A percentile compares a stretch with the other conserved stretches of the same genome.
These are phyloP conservation scores for Scotopteryx bipunctaria DNA, from an alignment of 2,888 invertebrate genomes.

Conservation along the genomic window DNA sequence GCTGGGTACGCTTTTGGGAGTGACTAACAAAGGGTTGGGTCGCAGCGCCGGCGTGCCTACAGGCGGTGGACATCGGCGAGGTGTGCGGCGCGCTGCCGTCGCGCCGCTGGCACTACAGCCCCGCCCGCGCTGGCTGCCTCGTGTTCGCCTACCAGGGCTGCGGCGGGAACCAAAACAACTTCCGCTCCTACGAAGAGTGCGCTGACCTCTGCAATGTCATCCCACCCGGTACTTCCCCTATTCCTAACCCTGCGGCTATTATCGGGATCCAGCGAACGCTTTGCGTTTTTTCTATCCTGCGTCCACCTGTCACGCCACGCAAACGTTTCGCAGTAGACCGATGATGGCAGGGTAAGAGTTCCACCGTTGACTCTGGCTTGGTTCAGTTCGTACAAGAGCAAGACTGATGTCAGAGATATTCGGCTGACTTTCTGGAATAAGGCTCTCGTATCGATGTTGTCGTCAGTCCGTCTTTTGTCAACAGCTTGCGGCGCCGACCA, in stretches of 20 bases:
- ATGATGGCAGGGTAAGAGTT: too few relatives aligned
- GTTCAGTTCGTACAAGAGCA: not conserved
- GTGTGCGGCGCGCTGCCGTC: constrained; percentile 50
- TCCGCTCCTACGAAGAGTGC: constrained; percentile 89
- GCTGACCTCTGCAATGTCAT: constrained; percentile 56
- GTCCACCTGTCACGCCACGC: too few relatives aligned
- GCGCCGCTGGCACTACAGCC: constrained; percentile 90
- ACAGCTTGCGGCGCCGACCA: constrained; percentile 20
- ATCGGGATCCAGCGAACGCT: too few relatives aligned
- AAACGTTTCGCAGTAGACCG: too few relatives aligned
- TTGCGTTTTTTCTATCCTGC: too few relatives aligned
- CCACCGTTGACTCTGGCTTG: too few relatives aligned
- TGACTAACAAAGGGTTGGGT: constrained; percentile 45
- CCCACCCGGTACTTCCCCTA: constrained; percentile 42
- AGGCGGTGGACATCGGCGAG: constrained; percentile 51
- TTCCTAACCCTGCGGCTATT: too few relatives aligned
- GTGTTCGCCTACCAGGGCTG: constrained; percentile 94
- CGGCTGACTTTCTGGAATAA: constrained; percentile 1
- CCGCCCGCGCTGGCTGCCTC: constrained; percentile 86
- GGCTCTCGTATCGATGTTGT: constrained; percentile 20
- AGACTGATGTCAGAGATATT: not conserved
- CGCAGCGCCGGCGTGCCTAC: constrained; percentile 65
- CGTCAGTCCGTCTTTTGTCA: constrained; percentile 20
- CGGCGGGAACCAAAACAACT: constrained; percentile 93
- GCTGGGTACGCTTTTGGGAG: not conserved